Evolutionary conservation across 2,888 invertebrate genomes (phyloP), one percentile per base, ranked within the genome.

Genomic region (Drosophila incognita): DNA sequence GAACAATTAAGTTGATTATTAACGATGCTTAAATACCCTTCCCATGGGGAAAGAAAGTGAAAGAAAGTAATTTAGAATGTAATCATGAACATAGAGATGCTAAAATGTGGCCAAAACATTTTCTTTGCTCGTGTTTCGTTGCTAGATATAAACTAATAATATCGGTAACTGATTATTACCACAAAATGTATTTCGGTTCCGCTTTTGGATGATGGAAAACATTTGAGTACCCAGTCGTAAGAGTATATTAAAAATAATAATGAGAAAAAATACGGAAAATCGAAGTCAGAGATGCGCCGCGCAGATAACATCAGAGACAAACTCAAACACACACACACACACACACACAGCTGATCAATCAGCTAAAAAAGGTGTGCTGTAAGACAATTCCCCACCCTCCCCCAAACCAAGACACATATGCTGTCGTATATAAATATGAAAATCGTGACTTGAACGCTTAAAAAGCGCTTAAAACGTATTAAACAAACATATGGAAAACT

Each of bases 381-480:
- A 53, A 8, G 27, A 15, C 29, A 35, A 54, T 52, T 7, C 53
- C 40, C 7, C 54, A 4, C 31, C 49, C 31, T 11, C 48, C 24
- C 15, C 31, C 51, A n/a, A 21, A 33, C 21, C 38, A 42, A 11
- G 48, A 38, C 13, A 29, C 52, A 42, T 60, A 77, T 73, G 73
- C 52, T 63, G 58, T 70, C 71, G 67, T 66, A 84, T 89, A 84
- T 89, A 89, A 87, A 89, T 91, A 89, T 87, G 85, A 90, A 90
- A 91, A 90, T 89, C 91, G 91, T 91, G 89, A 89, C 89, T 90
- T 87, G 89, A 91, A 91, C 85, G 89, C 91, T 87, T 89, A 87
- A 87, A 81, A 89, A 89, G 79, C 80, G 91, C 91, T 89, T 90
- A 79, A 86, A 90, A 85, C 74, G 81, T 89, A 90, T 90, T 83